Evolutionary conservation across 2,888 invertebrate species (phyloP).

Genomic region (Andrena dorsata): DNA sequence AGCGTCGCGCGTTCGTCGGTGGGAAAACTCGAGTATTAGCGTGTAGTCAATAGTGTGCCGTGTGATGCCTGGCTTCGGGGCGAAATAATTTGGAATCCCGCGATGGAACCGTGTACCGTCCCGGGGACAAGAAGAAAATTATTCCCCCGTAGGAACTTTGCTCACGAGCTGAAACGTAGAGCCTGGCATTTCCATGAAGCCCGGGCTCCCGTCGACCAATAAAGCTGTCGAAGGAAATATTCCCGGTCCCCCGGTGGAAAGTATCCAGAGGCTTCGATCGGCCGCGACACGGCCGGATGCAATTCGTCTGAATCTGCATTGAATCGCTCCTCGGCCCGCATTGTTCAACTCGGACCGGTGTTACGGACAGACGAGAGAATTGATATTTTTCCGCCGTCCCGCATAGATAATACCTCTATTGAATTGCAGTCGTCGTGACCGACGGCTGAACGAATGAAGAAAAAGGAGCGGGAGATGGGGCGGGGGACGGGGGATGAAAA

Average conservation of each 20-base stretch:
- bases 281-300: constrained; percentile 66
- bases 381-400: constrained; percentile 73
- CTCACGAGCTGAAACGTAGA: not conserved
- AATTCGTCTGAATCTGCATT: constrained; percentile 76
- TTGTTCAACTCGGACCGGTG: constrained; percentile 66
- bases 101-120: not conserved
- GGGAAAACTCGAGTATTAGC: too few relatives aligned
- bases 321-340: constrained; percentile 67
- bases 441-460: constrained; percentile 39
- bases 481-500: not conserved
- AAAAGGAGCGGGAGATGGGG: not conserved
- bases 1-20: too few relatives aligned
- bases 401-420: constrained; percentile 72
- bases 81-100: not conserved
- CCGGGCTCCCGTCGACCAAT: constrained; percentile 23
- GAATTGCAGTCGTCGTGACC: constrained; percentile 63
- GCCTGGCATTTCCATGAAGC: constrained; percentile 37
- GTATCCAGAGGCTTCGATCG: constrained; percentile 52
- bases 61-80: not conserved
- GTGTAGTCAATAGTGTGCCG: too few relatives aligned
- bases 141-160: not conserved
- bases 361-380: constrained; percentile 71
- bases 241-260: constrained; percentile 35
- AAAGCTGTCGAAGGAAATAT: constrained; percentile 60
- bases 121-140: not conserved